Base-by-base conservation (phyloP, 2,888 invertebrate genomes). In the Abrostola tripartita region DNA sequence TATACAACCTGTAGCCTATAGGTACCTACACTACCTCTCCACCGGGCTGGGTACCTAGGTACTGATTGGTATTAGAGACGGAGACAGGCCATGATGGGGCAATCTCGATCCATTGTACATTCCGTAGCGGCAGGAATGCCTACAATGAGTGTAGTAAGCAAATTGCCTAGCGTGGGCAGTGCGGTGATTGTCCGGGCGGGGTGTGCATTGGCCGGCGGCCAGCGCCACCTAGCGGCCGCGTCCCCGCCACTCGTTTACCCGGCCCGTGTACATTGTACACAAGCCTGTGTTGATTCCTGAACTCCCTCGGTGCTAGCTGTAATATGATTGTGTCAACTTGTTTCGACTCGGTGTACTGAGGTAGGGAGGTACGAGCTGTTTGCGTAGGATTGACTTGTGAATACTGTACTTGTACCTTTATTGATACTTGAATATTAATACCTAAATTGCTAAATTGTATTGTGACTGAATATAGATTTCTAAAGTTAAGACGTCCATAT, bases 321-420 rank as follows among this genome's bases (percentile, higher is more conserved):
- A 72, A 73, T 73, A 76, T 57, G 42, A n/a, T 12, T 72, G 61
- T 35, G 67, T 49, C 61, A 73, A 73, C 73, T 62, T 73, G 59
- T 72, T n/a, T 76, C 67, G 60, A 53, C 40, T 38, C 40, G 11
- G 36, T 38, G 14, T 14, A 51, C 38, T 14, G 12, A 4, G 37
- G n/a, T n/a, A n/a, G n/a, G n/a, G 11, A 59, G 37, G 37, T 37
- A 58, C 5, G n/a, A 65, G 37, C 5, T 2, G 58, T 51, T 53
- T 60, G 53, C 37, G 40, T 57, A 44, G 37, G 73, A 51, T 76
- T 52, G 53, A 71, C 62, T 66, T 62, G 56, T 67, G 53, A 71
- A 72, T 50, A 56, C 6, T 35, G 37, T 35, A 42, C 38, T 44
- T 11, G 14, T 14, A 47, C 8, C 44, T 37, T 42, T 51, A 63